Conservation (phyloP, 37 sponge, comb jelly and placozoan genomes). For the Bolinopsis microptera region DNA sequence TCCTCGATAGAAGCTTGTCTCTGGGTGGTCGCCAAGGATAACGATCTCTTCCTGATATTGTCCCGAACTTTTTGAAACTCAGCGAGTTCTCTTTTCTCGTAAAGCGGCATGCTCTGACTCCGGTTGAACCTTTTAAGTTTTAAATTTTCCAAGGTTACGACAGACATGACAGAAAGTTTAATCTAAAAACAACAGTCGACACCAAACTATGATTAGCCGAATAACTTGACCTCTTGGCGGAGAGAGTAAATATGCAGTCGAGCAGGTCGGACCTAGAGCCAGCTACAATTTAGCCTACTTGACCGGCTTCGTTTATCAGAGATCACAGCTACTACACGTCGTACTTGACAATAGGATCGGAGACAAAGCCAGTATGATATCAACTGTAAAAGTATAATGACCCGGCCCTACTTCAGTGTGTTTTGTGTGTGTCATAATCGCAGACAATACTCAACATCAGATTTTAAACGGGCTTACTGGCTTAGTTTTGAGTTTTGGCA, state of each 20-base stretch:
- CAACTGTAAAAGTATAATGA: background rate
- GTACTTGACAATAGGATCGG: background rate
- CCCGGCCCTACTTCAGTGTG: background rate
- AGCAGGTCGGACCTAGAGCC: too few species aligned
- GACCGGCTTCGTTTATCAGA: background rate
- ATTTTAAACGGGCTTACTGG: too few species aligned
- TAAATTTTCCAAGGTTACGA: background rate
- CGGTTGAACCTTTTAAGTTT: background rate
- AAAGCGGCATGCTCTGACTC: background rate
- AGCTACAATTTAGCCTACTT: background rate
- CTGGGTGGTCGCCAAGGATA: background rate
- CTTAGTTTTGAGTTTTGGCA: too few species aligned
- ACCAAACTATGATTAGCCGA: background rate
- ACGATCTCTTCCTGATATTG: constrained; percentile 15
- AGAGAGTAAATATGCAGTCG: too few species aligned
- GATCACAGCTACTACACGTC: background rate
- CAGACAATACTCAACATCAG: too few species aligned
- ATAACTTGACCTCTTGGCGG: background rate
- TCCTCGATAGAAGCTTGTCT: background rate
- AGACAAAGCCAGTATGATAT: background rate
- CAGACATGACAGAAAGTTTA: background rate
- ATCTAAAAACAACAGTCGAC: background rate
- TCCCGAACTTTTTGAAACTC: constrained; percentile 31
- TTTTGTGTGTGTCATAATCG: too few species aligned
- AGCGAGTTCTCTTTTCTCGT: background rate